A percentile compares a stretch with the other conserved stretches of the same genome.
phyloP scores from a whole-genome alignment of 2,888 invertebrate genomes.

The Cataglyphis albicans region DNA sequence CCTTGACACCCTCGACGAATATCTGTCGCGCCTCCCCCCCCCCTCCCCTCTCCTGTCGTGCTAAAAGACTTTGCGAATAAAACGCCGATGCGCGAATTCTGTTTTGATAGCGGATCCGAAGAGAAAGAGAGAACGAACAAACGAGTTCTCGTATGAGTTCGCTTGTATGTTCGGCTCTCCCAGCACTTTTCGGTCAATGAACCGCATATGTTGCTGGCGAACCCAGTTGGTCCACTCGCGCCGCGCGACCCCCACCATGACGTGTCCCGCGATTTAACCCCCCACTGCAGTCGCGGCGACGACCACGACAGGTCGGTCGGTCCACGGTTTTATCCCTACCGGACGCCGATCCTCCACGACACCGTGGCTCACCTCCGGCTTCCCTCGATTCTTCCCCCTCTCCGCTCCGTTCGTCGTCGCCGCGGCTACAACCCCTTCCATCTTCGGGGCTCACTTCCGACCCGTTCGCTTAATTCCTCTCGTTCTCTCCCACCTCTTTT shows the following conservation, averaged over 20 bases:
- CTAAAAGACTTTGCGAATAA: conserved; percentile 69
- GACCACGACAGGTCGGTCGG: conserved; percentile 59
- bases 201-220: conserved; percentile 84
- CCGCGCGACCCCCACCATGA: conserved; percentile 78
- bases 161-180: conserved; percentile 76
- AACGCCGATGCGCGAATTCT: conserved; percentile 75
- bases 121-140: conserved; percentile 32
- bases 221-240: conserved; percentile 86
- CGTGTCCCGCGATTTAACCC: conserved; percentile 61
- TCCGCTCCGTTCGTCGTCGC: conserved; percentile 11
- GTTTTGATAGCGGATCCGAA: conserved; percentile 75
- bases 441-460: conserved; percentile 73
- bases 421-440: conserved; percentile 67
- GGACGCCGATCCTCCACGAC: conserved; percentile 67
- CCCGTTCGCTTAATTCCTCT: conserved; percentile 74
- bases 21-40: conserved; percentile 25
- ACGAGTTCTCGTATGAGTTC: conserved; percentile 18
- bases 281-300: conserved; percentile 55
- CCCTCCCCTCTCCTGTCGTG: conserved; percentile 6
- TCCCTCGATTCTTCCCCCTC: conserved; percentile 34
- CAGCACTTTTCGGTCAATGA: conserved; percentile 85
- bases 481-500: conserved; percentile 57
- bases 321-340: conserved; percentile 75
- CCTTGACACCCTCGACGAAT: conserved; percentile 31
- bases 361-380: conserved; percentile 71